These are phyloP conservation scores for Nothocercus nigrocapillus DNA, from an alignment of 2,113 vertebrate genomes.

Conservation along the genomic window DNA sequence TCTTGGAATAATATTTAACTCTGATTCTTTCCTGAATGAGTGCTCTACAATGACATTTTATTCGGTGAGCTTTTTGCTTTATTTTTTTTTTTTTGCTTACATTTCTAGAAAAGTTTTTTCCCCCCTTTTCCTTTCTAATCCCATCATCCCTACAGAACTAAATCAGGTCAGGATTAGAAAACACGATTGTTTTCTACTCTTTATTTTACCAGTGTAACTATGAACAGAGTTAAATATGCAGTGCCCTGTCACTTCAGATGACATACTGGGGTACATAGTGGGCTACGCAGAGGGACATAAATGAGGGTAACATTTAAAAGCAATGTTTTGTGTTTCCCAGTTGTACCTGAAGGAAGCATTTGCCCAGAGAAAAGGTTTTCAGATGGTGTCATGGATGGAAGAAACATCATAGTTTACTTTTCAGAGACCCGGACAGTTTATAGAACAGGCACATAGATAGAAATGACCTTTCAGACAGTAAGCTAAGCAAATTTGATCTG, in stretches of 20 bases:
- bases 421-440: background rate
- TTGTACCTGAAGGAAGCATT: background rate
- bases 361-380: background rate
- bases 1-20: conserved; percentile 11
- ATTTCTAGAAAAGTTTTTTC: background rate
- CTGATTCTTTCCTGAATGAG: background rate
- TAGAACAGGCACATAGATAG: background rate
- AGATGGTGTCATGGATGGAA: background rate
- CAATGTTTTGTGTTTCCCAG: background rate
- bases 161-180: background rate
- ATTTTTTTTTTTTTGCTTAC: background rate
- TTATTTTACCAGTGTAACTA: background rate
- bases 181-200: background rate
- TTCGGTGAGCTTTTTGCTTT: background rate
- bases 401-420: background rate
- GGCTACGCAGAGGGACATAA: background rate
- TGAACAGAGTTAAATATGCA: background rate
- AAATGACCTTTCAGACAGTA: background rate
- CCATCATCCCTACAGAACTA: background rate
- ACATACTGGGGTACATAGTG: background rate
- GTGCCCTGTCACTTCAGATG: background rate
- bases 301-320: conserved; percentile 10
- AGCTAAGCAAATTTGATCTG: background rate
- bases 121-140: background rate
- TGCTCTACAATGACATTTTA: background rate